Percentiles rank a stretch among this genome's conserved stretches.
Conservation (phyloP, 2,888 invertebrate species). For the Pegoplata infirma region DNA sequence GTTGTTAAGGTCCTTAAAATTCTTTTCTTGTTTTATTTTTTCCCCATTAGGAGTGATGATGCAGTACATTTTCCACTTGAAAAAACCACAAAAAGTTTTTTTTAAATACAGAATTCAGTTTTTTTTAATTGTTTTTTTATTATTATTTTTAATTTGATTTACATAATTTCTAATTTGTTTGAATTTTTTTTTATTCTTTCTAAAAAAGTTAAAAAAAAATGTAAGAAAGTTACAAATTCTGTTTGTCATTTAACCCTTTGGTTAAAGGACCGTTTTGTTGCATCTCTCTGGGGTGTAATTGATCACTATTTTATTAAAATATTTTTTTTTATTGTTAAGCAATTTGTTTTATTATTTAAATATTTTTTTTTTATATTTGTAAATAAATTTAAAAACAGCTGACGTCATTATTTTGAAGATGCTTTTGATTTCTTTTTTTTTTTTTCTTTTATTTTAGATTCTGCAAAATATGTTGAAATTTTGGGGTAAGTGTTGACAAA, state of each 20-base stretch:
- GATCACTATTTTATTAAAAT: constrained; percentile 60
- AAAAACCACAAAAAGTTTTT: constrained; percentile 70
- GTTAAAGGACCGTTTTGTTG: constrained; percentile 10
- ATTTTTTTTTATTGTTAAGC: constrained; percentile 43
- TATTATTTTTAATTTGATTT: constrained; percentile 43
- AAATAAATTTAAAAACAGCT: constrained; percentile 69
- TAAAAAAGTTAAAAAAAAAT: too few species aligned
- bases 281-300: constrained; percentile 63
- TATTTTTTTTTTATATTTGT: constrained; percentile 53
- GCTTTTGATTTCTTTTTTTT: constrained; percentile 34
- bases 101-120: background rate
- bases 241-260: constrained; percentile 45
- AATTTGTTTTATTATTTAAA: constrained; percentile 56
- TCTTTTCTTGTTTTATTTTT: constrained; percentile 8
- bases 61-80: constrained; percentile 75
- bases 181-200: background rate
- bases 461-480: background rate
- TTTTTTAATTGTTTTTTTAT: constrained; percentile 49
- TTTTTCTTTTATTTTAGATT: background rate
- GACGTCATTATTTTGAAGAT: constrained; percentile 62
- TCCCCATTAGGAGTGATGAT: constrained; percentile 67
- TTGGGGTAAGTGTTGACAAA: constrained; percentile 50
- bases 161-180: constrained; percentile 50
- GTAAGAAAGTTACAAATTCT: constrained; percentile 41
- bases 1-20: constrained; percentile 49